Evolutionary conservation across 2,888 invertebrate species (phyloP).

Genomic region (Lepidochrysops patricia): DNA sequence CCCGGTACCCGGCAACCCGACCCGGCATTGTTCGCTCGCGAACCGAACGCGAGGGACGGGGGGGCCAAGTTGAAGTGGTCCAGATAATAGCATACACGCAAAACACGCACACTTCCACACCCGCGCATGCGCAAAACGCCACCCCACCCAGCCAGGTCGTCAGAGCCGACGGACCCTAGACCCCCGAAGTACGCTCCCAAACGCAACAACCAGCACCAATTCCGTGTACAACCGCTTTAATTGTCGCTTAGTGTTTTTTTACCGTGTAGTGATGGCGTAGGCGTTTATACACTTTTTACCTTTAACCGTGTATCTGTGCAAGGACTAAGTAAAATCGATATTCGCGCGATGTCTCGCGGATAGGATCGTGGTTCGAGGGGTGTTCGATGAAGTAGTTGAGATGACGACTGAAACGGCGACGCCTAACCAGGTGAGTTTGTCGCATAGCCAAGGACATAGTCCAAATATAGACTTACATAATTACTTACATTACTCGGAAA

Average conservation of each 20-base stretch:
- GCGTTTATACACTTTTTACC: neutral
- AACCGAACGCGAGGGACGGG: constrained; percentile 33
- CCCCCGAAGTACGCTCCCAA: constrained; percentile 57
- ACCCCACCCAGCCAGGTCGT: constrained; percentile 60
- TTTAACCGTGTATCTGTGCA: constrained; percentile 32
- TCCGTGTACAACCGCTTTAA: constrained; percentile 42
- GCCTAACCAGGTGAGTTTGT: constrained; percentile 59
- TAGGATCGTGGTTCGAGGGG: constrained; percentile 35
- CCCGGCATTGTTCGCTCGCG: constrained; percentile 24
- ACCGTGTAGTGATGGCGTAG: constrained; percentile 11
- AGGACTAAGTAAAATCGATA: constrained; percentile 52
- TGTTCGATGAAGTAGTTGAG: constrained; percentile 56
- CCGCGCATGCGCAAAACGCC: constrained; percentile 57
- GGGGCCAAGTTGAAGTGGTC: constrained; percentile 37
- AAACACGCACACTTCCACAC: constrained; percentile 52
- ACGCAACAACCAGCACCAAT: constrained; percentile 57
- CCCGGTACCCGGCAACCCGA: constrained; percentile 34
- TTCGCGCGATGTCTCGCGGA: constrained; percentile 33
- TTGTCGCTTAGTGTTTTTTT: constrained; percentile 46
- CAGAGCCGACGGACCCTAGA: constrained; percentile 64
- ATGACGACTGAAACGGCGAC: constrained; percentile 72
- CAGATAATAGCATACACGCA: constrained; percentile 44
- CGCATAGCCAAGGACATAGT: constrained; percentile 35
- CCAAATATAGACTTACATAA: constrained; percentile 21
- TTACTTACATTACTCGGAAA: neutral